Conservation (phyloP, 2,113 vertebrate genomes). For the Scytalopus superciliaris region DNA sequence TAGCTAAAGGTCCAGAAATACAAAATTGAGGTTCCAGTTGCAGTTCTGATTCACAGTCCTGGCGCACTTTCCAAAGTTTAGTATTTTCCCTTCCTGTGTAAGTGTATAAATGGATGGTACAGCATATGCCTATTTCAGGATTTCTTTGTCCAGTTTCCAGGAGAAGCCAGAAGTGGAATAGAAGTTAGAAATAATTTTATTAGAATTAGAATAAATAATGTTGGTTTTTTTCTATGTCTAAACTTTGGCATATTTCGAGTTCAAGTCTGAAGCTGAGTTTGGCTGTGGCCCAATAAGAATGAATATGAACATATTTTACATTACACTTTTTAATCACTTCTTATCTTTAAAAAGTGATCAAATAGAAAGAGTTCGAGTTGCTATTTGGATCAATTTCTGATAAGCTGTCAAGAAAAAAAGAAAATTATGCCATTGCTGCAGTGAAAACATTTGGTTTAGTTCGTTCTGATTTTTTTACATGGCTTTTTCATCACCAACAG, state of each 20-base stretch:
- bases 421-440: neutral
- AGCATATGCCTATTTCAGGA: neutral
- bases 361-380: neutral
- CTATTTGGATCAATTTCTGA: neutral
- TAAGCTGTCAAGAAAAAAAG: neutral
- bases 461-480: neutral
- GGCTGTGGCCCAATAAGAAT: neutral
- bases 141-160: neutral
- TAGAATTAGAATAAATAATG: constrained; percentile 11
- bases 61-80: neutral
- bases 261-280: neutral
- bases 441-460: neutral
- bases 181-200: neutral
- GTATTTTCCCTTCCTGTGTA: constrained; percentile 5
- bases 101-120: neutral
- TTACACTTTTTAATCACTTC: neutral
- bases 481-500: neutral
- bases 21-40: neutral
- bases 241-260: neutral
- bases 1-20: neutral
- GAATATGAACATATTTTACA: neutral
- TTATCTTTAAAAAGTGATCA: neutral
- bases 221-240: neutral
- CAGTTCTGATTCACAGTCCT: neutral
- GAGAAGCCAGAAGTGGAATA: neutral